phyloP scores from a whole-genome alignment of 2,797 vertebrate genomes.

The Gorsachius magnificus region DNA sequence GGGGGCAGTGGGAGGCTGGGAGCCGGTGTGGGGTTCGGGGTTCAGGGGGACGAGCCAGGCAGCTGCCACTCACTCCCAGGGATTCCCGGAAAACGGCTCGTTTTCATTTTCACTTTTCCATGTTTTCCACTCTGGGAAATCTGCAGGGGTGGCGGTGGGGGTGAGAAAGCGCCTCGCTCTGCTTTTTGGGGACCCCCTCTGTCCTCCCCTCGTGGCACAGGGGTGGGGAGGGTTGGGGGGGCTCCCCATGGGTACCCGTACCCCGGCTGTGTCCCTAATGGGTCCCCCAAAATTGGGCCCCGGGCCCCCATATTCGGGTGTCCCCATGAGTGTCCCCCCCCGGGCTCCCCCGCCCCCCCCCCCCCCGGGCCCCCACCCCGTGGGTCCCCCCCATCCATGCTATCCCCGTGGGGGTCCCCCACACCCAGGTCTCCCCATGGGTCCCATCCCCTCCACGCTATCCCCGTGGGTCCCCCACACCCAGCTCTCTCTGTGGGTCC shows the following conservation, averaged over 20 bases:
- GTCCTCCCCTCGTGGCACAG: not conserved
- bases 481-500: too few species aligned
- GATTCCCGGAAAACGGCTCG: not conserved
- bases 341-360: not conserved
- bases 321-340: not conserved
- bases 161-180: not conserved
- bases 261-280: too few species aligned
- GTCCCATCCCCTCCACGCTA: not conserved
- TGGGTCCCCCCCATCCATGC: too few species aligned
- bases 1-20: not conserved
- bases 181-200: not conserved
- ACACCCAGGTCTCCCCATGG: not conserved
- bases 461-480: too few species aligned
- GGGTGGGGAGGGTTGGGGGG: not conserved
- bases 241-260: too few species aligned
- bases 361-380: too few species aligned
- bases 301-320: not conserved
- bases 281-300: too few species aligned
- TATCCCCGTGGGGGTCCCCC: not conserved
- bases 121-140: not conserved
- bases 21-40: not conserved
- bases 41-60: accelerated
- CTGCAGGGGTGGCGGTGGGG: not conserved
- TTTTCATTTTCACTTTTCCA: not conserved
- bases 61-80: not conserved